A percentile compares a stretch with the other conserved stretches of the same genome.
phyloP scores from a whole-genome alignment of 2,888 invertebrate genomes.

The Crepidodera aurea region DNA sequence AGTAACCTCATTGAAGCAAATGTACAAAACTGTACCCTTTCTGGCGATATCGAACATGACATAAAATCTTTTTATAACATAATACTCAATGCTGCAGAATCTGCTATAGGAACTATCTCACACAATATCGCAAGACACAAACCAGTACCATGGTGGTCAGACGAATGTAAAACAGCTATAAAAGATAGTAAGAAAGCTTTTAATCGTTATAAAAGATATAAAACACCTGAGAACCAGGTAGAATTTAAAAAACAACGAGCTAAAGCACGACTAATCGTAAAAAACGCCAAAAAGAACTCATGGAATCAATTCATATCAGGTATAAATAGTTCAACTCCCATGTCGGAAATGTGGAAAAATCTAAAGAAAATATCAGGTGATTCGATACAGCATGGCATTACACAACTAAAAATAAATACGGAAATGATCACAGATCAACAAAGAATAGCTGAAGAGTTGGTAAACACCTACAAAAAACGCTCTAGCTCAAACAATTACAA shows the following conservation, averaged over 20 bases:
- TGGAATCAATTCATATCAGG: background rate
- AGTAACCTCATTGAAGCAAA: background rate
- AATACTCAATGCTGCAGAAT: no score
- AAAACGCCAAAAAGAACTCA: background rate
- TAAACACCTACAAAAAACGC: no score
- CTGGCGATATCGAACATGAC: no score
- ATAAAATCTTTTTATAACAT: no score
- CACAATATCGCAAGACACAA: constrained; percentile 2
- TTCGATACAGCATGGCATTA: background rate
- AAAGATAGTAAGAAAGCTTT: background rate
- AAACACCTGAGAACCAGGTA: background rate
- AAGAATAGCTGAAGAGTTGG: no score
- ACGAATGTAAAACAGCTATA: constrained; percentile 6
- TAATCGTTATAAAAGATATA: background rate
- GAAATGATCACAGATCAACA: no score
- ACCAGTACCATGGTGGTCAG: constrained; percentile 20
- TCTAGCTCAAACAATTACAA: no score
- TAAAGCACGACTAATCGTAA: constrained; percentile 2
- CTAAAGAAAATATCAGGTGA: background rate
- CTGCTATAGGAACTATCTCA: no score
- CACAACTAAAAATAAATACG: background rate
- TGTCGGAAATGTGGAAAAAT: constrained; percentile 2
- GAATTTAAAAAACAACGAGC: constrained; percentile 4
- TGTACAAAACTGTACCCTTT: background rate
- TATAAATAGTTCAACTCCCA: constrained; percentile 1